Conservation (phyloP, 2,113 vertebrate species). For the Tachuris rubrigastra region DNA sequence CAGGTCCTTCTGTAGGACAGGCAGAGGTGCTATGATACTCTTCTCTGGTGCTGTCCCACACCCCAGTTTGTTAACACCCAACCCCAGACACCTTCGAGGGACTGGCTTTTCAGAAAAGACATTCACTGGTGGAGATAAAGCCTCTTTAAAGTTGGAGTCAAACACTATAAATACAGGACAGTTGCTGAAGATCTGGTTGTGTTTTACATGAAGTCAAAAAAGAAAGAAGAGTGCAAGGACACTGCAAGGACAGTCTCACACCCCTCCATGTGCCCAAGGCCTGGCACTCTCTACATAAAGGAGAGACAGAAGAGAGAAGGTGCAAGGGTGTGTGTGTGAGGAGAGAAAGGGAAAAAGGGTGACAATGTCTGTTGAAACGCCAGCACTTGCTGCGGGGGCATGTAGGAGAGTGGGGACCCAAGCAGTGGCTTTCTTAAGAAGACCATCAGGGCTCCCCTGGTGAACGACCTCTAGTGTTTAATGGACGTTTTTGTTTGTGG, state of each 20-base stretch:
- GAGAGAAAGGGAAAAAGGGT: neutral
- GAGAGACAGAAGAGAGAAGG: neutral
- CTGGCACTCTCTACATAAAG: neutral
- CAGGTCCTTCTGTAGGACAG: fast-evolving
- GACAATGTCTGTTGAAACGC: neutral
- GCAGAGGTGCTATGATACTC: neutral
- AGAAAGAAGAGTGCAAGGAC: neutral
- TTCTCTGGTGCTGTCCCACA: neutral
- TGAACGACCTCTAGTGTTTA: neutral
- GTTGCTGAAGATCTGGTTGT: neutral
- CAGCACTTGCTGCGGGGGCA: neutral
- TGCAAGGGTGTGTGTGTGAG: neutral
- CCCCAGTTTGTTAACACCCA: neutral
- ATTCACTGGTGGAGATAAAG: neutral
- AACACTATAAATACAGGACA: neutral
- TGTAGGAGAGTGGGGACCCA: neutral
- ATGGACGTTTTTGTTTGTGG: neutral
- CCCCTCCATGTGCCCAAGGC: fast-evolving
- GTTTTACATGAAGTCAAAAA: neutral
- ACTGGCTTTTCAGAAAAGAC: neutral
- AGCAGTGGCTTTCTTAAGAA: neutral
- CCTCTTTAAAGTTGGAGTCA: neutral
- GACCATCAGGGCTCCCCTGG: neutral
- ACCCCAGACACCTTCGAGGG: fast-evolving
- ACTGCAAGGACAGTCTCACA: neutral